Evolutionary conservation across 53 echinoderm and acorn worm species (phyloP), one percentile per base, ranked within the genome.

Genomic region (Luidia sarsii): DNA sequence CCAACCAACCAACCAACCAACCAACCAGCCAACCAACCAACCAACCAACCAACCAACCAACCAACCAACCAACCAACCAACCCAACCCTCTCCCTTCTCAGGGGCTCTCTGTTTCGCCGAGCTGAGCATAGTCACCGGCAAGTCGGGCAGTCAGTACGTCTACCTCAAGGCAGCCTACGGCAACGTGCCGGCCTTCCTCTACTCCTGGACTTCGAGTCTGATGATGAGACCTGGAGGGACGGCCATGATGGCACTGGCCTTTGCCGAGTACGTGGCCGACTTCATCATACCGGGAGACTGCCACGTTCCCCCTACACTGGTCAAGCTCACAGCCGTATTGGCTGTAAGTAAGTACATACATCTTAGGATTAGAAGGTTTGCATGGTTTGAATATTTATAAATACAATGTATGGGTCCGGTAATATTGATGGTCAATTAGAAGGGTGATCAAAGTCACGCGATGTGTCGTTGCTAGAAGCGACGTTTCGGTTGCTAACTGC

Each of bases 61-160:
- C n/a, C n/a, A n/a, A n/a, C n/a, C n/a, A n/a, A n/a, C n/a, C n/a
- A n/a, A n/a, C n/a, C n/a, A n/a, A n/a, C n/a, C n/a, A n/a, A n/a
- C n/a, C n/a, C n/a, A n/a, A n/a, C n/a, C n/a, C n/a, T n/a, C n/a
- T n/a, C n/a, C n/a, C n/a, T n/a, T n/a, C n/a, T n/a, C 84, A 94
- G 94, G 94, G 39, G 91, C 94, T 16, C 81, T 94, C 22, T 91
- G 91, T 19, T 94, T 89, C 33, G 86, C 89, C 39, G 94, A 94
- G 48, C 77, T 94, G 16, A 91, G 94, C 14, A 94, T 91, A 1
- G 41, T 94, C 21, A 86, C 91, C 3, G 82, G 80, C 18, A 94
- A 94, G 67, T 91, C 94, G 0, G 94, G 94, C 0, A 91, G 89
- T 7, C 91, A 94, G 79, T 92, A 91, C 27, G 89, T 89, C 3